Percentiles rank a stretch among this genome's conserved stretches.
These are phyloP conservation scores for Silurus meridionalis DNA, from an alignment of 2,113 vertebrate species.

Conservation along the genomic window DNA sequence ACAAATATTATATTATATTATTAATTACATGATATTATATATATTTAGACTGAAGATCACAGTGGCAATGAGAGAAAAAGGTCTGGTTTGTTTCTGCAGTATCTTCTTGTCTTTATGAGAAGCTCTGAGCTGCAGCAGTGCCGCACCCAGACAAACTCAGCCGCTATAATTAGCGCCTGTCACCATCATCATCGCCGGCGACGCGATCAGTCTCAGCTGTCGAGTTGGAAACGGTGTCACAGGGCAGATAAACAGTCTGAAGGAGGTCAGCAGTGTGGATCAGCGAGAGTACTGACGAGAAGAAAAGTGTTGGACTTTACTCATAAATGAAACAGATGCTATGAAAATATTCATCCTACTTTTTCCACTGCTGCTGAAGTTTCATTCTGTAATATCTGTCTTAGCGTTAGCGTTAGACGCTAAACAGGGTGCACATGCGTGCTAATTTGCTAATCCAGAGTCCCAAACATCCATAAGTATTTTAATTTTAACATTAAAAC, in stretches of 20 bases:
- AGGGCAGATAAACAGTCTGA: constrained; percentile 54
- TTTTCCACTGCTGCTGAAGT: neutral
- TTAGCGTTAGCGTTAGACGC: neutral
- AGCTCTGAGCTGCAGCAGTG: constrained; percentile 27
- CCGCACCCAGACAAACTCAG: constrained; percentile 39
- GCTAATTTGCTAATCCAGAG: neutral
- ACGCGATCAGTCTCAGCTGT: constrained; percentile 65
- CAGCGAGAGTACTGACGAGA: neutral
- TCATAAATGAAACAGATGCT: neutral
- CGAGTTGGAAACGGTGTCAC: constrained; percentile 59
- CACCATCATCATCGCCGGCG: constrained; percentile 43
- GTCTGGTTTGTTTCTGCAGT: neutral
- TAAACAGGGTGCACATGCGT: neutral
- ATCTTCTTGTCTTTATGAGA: neutral
- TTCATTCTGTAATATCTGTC: neutral
- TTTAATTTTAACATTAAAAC: neutral
- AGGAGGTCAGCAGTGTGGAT: constrained; percentile 18
- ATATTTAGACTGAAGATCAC: too few species aligned
- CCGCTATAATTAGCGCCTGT: constrained; percentile 66
- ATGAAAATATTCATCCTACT: neutral
- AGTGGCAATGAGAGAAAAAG: too few species aligned
- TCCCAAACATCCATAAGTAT: neutral
- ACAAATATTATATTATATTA: too few species aligned
- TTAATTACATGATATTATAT: too few species aligned
- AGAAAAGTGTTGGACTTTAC: neutral